Evolutionary conservation across 1,140 invertebrate genomes (phyloP).

Genomic region (Drosophila nigrodunni): DNA sequence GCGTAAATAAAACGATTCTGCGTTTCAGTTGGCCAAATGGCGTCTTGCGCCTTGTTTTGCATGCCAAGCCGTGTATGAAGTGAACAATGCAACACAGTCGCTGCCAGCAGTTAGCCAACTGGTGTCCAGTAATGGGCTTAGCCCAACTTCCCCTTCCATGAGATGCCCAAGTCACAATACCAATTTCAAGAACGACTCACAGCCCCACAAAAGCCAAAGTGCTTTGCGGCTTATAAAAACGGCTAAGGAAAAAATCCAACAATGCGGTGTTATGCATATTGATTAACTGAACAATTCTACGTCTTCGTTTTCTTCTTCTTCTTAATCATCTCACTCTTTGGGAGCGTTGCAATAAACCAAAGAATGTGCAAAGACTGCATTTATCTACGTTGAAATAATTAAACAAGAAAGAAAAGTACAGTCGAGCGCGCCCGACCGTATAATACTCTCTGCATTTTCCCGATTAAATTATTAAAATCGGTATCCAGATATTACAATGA

Average conservation of each 20-base stretch:
- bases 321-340: constrained; percentile 13
- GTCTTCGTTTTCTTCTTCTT: background rate
- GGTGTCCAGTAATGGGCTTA: constrained; percentile 79
- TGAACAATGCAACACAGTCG: constrained; percentile 67
- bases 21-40: constrained; percentile 71
- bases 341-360: constrained; percentile 40
- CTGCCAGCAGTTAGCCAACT: constrained; percentile 59
- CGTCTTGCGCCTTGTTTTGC: constrained; percentile 80
- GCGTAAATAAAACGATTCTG: constrained; percentile 74
- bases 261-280: constrained; percentile 66
- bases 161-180: constrained; percentile 28
- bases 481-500: no score
- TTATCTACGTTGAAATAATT: constrained; percentile 3
- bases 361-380: constrained; percentile 44
- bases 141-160: constrained; percentile 50
- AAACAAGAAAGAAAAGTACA: no score
- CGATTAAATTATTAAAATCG: no score
- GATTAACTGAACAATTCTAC: constrained; percentile 38
- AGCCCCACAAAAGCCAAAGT: constrained; percentile 32
- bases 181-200: constrained; percentile 20
- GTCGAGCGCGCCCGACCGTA: no score
- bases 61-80: constrained; percentile 75
- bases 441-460: no score
- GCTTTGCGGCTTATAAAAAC: constrained; percentile 63
- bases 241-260: constrained; percentile 39